These are phyloP conservation scores for Paraplagusia blochii DNA, from an alignment of 2,113 vertebrate species.

Conservation along the genomic window DNA sequence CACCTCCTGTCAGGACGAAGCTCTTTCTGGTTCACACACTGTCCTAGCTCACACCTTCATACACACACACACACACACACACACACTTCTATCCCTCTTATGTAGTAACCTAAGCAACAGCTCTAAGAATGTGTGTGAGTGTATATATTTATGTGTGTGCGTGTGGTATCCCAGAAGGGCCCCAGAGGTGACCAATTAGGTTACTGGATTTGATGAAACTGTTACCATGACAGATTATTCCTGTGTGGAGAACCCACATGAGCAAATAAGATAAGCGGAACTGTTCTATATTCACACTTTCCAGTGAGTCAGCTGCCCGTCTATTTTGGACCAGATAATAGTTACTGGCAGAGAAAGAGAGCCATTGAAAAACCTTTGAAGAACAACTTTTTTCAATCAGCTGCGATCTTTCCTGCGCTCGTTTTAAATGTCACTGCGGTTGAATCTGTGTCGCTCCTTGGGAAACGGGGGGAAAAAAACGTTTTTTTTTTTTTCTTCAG, in stretches of 20 bases:
- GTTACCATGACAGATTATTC: conserved; percentile 32
- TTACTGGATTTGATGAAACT: conserved; percentile 44
- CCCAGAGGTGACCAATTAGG: conserved; percentile 42
- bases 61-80: conserved; percentile 11
- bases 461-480: conserved; percentile 11
- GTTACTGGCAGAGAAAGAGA: conserved; percentile 31
- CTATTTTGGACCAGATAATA: conserved; percentile 34
- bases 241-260: conserved; percentile 35
- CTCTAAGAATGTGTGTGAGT: conserved; percentile 31
- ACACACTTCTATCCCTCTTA: conserved; percentile 20
- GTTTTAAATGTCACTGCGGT: conserved; percentile 36
- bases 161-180: conserved; percentile 14
- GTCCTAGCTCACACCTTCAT: conserved; percentile 22
- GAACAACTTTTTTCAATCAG: conserved; percentile 16
- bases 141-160: conserved; percentile 16
- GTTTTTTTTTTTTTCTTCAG: not conserved
- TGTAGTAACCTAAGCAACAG: conserved; percentile 48
- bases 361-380: conserved; percentile 10
- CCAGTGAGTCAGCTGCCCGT: conserved; percentile 43
- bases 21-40: conserved; percentile 13
- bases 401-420: conserved; percentile 1
- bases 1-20: conserved; percentile 23
- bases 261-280: conserved; percentile 45
- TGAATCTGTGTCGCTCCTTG: conserved; percentile 13
- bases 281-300: conserved; percentile 45